A percentile compares a stretch with the other conserved stretches of the same genome.
Conservation (phyloP, 2,888 invertebrate species). For the Andrena minutula region DNA sequence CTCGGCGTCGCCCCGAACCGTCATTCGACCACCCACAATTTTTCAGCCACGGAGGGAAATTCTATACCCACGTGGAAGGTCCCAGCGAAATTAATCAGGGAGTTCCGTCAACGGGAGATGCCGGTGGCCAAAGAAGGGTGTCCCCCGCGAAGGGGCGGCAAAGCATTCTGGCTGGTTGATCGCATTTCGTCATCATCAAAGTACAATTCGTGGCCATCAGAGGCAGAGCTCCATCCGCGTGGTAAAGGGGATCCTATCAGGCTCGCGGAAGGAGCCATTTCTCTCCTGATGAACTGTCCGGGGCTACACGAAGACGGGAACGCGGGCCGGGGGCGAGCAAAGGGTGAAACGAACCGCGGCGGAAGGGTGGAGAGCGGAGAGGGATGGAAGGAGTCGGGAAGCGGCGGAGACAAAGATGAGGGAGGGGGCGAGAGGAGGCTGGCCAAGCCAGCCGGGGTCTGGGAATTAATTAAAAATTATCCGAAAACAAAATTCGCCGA, state of each 20-base stretch:
- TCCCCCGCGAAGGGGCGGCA: conserved; percentile 1
- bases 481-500: conserved; percentile 71
- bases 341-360: conserved; percentile 40
- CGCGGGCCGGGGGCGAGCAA: not conserved
- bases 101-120: conserved; percentile 36
- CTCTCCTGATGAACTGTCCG: conserved; percentile 57
- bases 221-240: conserved; percentile 26
- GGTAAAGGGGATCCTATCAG: conserved; percentile 44
- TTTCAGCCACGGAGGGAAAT: conserved; percentile 5
- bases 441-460: conserved; percentile 15
- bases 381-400: conserved; percentile 27
- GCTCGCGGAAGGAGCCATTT: conserved; percentile 61
- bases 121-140: conserved; percentile 49
- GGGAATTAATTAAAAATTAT: conserved; percentile 79
- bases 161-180: conserved; percentile 58
- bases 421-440: not conserved
- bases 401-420: conserved; percentile 43
- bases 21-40: not conserved
- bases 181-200: conserved; percentile 67
- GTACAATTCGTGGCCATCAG: conserved; percentile 61
- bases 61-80: conserved; percentile 19
- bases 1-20: not conserved
- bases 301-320: conserved; percentile 43
- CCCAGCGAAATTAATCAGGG: conserved; percentile 53
- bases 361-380: conserved; percentile 3